These are phyloP conservation scores for Rosalia funebris DNA, from an alignment of 2,888 invertebrate species.

Conservation along the genomic window DNA sequence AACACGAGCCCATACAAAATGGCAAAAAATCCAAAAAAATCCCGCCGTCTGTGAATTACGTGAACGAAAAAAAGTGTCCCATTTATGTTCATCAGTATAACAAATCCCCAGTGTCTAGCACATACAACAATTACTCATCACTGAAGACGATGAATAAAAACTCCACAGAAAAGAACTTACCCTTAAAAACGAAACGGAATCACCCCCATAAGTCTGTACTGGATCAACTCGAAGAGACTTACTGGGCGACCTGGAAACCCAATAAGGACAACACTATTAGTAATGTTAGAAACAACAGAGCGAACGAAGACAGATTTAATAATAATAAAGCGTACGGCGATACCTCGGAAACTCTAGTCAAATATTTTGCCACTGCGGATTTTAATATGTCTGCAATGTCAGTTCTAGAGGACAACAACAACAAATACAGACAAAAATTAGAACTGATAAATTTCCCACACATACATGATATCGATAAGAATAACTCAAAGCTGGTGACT, in stretches of 20 bases:
- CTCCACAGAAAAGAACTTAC: constrained; percentile 3
- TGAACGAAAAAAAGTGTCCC: constrained; percentile 42
- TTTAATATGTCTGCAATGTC: constrained; percentile 6
- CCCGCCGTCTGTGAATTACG: constrained; percentile 29
- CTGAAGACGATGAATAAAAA: constrained; percentile 16
- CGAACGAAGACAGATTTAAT: constrained; percentile 1
- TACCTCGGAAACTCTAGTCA: constrained; percentile 16
- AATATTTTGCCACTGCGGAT: constrained; percentile 14
- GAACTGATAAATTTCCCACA: neutral
- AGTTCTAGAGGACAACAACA: constrained; percentile 7
- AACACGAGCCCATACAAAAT: neutral
- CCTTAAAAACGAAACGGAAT: constrained; percentile 16
- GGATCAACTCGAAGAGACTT: constrained; percentile 59
- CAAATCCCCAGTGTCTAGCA: constrained; percentile 34
- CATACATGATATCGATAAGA: neutral
- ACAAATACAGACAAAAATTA: neutral
- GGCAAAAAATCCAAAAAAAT: constrained; percentile 23
- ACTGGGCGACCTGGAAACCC: constrained; percentile 62
- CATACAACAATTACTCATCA: constrained; percentile 38
- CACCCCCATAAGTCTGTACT: constrained; percentile 44
- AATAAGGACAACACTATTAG: constrained; percentile 36
- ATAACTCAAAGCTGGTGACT: neutral
- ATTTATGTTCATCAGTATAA: constrained; percentile 47
- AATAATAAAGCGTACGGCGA: constrained; percentile 22
- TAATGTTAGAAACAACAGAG: constrained; percentile 10